Conservation (phyloP, 2,888 invertebrate species). For the Noctua fimbriata region DNA sequence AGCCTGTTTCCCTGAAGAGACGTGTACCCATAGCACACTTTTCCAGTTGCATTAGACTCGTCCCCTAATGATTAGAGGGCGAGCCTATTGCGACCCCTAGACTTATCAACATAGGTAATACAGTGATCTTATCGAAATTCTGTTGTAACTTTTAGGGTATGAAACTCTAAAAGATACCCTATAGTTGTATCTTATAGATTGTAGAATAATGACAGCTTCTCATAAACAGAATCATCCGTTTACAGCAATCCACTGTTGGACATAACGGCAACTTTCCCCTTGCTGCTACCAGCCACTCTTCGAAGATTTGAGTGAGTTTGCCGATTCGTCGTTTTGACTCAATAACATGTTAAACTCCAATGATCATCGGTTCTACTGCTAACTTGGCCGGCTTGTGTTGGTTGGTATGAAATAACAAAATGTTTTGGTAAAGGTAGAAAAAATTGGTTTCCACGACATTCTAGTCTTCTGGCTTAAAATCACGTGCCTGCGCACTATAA, state of each 20-base stretch:
- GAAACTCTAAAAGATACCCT: neutral
- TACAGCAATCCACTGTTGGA: neutral
- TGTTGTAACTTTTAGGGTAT: neutral
- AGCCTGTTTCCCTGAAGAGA: neutral
- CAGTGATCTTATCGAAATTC: neutral
- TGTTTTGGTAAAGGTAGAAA: neutral
- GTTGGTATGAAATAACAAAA: neutral
- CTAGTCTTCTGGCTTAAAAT: neutral
- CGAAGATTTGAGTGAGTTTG: neutral
- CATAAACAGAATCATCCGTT: neutral
- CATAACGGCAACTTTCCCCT: neutral
- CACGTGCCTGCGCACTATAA: neutral
- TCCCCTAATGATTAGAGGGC: neutral
- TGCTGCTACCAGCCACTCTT: neutral
- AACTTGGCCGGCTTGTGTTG: neutral
- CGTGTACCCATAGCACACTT: neutral
- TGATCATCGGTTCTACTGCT: neutral
- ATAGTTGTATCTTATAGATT: neutral
- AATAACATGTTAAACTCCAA: neutral
- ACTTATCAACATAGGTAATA: neutral
- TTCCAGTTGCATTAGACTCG: neutral
- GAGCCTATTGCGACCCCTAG: neutral
- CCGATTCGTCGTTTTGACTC: neutral
- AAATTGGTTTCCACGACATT: neutral
- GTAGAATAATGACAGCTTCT: neutral